A percentile compares a stretch with the other conserved stretches of the same genome.
Conservation (phyloP, 1,140 invertebrate species). For the Drosophila teissieri region DNA sequence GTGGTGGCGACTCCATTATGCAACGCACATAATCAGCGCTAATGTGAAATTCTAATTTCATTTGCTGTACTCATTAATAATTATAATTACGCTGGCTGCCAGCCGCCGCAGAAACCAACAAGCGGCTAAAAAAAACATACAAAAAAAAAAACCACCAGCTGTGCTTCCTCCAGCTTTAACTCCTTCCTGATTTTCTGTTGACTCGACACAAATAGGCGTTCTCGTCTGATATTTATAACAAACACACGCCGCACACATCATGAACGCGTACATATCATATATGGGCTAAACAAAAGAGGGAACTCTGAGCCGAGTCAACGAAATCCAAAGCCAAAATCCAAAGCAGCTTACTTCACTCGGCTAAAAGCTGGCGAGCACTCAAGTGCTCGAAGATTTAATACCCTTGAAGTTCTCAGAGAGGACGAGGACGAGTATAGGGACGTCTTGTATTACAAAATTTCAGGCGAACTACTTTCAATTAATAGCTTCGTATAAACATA, state of each 20-base stretch:
- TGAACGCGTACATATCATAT: constrained; percentile 25
- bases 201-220: constrained; percentile 53
- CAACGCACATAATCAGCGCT: constrained; percentile 64
- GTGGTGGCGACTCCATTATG: constrained; percentile 55
- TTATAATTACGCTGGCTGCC: constrained; percentile 59
- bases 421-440: too few relatives aligned
- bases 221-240: constrained; percentile 70
- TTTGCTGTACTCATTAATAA: constrained; percentile 72
- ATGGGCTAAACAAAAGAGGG: constrained; percentile 65
- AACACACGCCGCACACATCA: constrained; percentile 38
- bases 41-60: constrained; percentile 70
- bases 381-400: constrained; percentile 2
- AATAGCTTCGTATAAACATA: too few relatives aligned
- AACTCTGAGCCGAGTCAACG: constrained; percentile 68
- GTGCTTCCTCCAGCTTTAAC: constrained; percentile 15
- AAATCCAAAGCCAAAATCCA: constrained; percentile 73
- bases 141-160: constrained; percentile 24
- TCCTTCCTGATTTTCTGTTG: constrained; percentile 49
- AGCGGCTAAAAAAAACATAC: neutral
- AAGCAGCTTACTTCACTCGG: constrained; percentile 45
- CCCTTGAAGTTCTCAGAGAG: neutral
- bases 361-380: neutral
- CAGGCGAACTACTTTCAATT: too few relatives aligned
- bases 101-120: constrained; percentile 10
- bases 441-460: too few relatives aligned